A percentile compares a stretch with the other conserved stretches of the same genome.
Evolutionary conservation across 2,113 vertebrate species (phyloP).

Genomic region (Planiliza haematocheilus): DNA sequence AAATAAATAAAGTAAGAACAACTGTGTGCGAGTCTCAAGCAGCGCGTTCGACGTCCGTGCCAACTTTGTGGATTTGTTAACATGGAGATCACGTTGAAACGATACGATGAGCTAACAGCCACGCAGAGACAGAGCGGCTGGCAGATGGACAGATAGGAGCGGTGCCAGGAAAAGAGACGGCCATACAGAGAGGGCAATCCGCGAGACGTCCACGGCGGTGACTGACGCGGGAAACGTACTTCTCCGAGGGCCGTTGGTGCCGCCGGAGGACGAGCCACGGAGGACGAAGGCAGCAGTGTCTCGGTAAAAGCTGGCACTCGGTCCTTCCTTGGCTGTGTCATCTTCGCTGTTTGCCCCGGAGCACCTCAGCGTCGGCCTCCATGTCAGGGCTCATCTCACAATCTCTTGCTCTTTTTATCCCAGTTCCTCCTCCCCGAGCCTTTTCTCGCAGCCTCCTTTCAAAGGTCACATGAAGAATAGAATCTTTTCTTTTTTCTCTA

Average conservation of each 20-base stretch:
- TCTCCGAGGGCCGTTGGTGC: constrained; percentile 9
- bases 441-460: constrained; percentile 11
- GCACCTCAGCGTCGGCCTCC: constrained; percentile 58
- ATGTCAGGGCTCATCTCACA: constrained; percentile 61
- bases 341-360: constrained; percentile 55
- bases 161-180: background rate
- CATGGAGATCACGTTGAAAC: constrained; percentile 4
- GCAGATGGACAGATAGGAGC: constrained; percentile 23
- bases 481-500: background rate
- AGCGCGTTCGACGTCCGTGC: background rate
- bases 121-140: background rate
- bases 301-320: constrained; percentile 43
- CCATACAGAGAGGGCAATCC: background rate
- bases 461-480: constrained; percentile 50
- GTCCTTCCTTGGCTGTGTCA: constrained; percentile 41
- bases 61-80: background rate
- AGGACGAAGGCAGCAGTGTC: constrained; percentile 32
- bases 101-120: constrained; percentile 23
- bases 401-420: constrained; percentile 54
- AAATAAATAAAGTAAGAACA: no score
- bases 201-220: constrained; percentile 8
- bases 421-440: constrained; percentile 1
- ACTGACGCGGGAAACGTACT: constrained; percentile 26
- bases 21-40: background rate
- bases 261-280: constrained; percentile 2